Percentiles rank a stretch among this genome's conserved stretches.
These are phyloP conservation scores for Callocephalon fimbriatum DNA, from an alignment of 2,113 vertebrate species.

Conservation along the genomic window DNA sequence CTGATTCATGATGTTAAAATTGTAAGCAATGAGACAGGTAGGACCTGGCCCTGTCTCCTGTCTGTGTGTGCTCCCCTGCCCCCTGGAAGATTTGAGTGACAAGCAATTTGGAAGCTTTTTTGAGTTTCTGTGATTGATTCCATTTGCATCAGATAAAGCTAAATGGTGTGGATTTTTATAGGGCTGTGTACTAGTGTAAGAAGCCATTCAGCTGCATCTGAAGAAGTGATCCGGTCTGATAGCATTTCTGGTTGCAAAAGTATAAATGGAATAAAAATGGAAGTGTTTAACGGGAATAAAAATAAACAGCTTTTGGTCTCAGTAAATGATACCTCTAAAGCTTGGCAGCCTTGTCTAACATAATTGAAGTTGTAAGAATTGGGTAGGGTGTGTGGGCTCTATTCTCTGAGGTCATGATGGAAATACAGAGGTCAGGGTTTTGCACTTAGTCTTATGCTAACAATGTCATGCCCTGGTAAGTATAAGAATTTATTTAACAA, in stretches of 20 bases:
- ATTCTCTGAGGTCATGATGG: slow-evolving; percentile 68
- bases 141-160: neutral
- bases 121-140: neutral
- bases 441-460: slow-evolving; percentile 78
- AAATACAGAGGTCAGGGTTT: slow-evolving; percentile 77
- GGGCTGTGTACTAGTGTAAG: neutral
- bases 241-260: neutral
- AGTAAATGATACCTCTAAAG: slow-evolving; percentile 52
- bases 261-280: slow-evolving; percentile 5
- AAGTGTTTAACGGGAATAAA: neutral
- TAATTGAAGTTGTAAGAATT: slow-evolving; percentile 62
- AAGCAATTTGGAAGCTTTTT: neutral
- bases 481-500: slow-evolving; percentile 61
- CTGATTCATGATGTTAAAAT: neutral
- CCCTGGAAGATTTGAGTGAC: neutral
- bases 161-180: neutral
- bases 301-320: slow-evolving; percentile 64
- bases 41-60: neutral
- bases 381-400: slow-evolving; percentile 45
- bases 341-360: slow-evolving; percentile 35
- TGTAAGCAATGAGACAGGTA: neutral
- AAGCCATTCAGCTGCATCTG: neutral
- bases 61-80: fast-evolving
- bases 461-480: slow-evolving; percentile 70
- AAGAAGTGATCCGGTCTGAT: neutral